Evolutionary conservation across 2,797 vertebrate genomes (phyloP).

Genomic region (Tokudaia tokunoshimensis): DNA sequence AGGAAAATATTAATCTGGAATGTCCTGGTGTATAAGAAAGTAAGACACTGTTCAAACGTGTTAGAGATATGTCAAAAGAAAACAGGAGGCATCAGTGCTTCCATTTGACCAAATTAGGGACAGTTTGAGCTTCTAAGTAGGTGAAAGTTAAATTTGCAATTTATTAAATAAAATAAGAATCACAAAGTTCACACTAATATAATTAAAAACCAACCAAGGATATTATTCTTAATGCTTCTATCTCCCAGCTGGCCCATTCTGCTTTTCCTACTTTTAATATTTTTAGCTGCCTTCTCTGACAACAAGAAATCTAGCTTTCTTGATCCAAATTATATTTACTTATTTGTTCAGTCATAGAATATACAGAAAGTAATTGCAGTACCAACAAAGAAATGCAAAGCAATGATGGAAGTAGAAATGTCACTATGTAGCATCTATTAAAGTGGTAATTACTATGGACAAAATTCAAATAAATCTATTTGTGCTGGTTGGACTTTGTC

Average conservation of each 20-base stretch:
- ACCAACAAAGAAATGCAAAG: slow-evolving; percentile 15
- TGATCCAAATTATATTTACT: slow-evolving; percentile 25
- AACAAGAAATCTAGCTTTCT: slow-evolving; percentile 40
- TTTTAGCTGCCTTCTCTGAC: slow-evolving; percentile 25
- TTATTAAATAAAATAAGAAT: slow-evolving; percentile 33
- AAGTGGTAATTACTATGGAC: slow-evolving; percentile 11
- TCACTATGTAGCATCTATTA: neutral
- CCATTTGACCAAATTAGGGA: neutral
- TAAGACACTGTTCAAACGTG: neutral
- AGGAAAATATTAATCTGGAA: slow-evolving; percentile 28
- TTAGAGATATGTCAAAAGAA: neutral
- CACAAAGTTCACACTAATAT: neutral
- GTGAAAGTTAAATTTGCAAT: neutral
- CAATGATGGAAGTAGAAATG: slow-evolving; percentile 19
- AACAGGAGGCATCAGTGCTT: neutral
- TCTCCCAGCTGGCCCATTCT: neutral
- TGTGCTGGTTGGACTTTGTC: neutral
- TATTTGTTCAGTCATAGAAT: slow-evolving; percentile 64
- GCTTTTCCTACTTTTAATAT: neutral
- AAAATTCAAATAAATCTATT: slow-evolving; percentile 25
- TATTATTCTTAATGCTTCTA: neutral
- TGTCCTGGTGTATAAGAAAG: neutral
- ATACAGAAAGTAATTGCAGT: slow-evolving; percentile 67
- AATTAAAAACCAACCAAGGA: slow-evolving; percentile 33
- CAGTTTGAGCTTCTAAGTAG: slow-evolving; percentile 34